These are phyloP conservation scores for Cossypha heuglini DNA, from an alignment of 2,797 vertebrate species.

Conservation along the genomic window DNA sequence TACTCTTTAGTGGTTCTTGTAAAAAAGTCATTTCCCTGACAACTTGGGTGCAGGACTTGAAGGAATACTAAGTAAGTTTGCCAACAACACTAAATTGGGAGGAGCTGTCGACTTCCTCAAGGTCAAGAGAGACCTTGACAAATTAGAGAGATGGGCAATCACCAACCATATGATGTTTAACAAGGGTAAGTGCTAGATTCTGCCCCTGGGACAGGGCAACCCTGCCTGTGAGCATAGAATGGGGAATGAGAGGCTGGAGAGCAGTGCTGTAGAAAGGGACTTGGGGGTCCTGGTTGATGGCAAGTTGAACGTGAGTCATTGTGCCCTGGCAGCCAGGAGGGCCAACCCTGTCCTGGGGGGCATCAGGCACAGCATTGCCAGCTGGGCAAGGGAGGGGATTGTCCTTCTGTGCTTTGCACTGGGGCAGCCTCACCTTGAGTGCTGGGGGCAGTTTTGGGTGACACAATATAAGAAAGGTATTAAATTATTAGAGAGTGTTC, in stretches of 20 bases:
- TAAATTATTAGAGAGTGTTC: not conserved
- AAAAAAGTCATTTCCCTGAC: not conserved
- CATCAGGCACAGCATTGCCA: rapidly evolving
- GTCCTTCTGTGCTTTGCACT: rapidly evolving
- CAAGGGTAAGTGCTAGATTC: not conserved
- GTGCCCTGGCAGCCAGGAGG: not conserved
- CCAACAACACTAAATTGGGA: not conserved
- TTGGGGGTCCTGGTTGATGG: rapidly evolving
- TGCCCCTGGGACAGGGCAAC: not conserved
- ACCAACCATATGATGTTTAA: not conserved
- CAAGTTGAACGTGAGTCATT: rapidly evolving
- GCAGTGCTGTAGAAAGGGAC: not conserved
- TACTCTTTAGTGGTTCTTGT: not conserved
- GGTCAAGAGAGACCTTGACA: not conserved
- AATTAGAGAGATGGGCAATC: not conserved
- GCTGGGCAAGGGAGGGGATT: rapidly evolving
- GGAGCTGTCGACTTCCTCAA: not conserved
- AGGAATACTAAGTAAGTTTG: not conserved
- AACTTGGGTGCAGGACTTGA: not conserved
- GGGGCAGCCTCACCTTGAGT: rapidly evolving
- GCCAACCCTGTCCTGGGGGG: rapidly evolving
- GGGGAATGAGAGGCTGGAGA: not conserved
- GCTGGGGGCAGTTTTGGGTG: not conserved
- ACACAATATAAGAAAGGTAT: not conserved
- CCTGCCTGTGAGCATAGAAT: not conserved